phyloP scores from a whole-genome alignment of 2,797 vertebrate genomes.

The Sebastes hubbsi region DNA sequence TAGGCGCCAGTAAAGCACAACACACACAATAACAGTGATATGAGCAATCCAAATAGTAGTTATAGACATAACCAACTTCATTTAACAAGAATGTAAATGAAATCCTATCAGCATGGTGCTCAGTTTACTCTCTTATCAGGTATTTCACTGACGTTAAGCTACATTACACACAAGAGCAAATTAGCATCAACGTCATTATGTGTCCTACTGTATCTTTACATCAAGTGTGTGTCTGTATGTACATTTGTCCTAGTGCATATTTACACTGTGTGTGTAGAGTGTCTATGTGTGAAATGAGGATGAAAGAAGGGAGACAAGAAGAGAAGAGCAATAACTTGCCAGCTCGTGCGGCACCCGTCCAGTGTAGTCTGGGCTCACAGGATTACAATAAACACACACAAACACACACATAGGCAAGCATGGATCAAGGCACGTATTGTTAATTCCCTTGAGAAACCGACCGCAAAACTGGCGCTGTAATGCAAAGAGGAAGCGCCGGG shows the following conservation, averaged over 20 bases:
- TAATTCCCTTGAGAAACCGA: constrained; percentile 66
- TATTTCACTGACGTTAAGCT: constrained; percentile 15
- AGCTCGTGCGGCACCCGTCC: not conserved
- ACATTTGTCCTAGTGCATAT: not conserved
- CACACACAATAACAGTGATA: not conserved
- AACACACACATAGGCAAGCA: constrained; percentile 31
- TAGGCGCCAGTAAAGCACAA: no score
- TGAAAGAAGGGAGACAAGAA: not conserved
- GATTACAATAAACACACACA: constrained; percentile 19
- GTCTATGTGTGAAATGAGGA: not conserved
- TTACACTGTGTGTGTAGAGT: not conserved
- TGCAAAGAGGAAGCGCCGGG: constrained; percentile 78
- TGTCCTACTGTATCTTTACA: constrained; percentile 14
- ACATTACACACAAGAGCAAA: constrained; percentile 34
- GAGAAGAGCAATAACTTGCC: constrained; percentile 3
- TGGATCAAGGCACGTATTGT: constrained; percentile 79
- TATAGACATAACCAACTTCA: not conserved
- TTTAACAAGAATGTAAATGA: constrained; percentile 47
- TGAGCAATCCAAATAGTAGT: not conserved
- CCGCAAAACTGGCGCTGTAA: constrained; percentile 76
- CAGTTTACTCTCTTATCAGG: constrained; percentile 31
- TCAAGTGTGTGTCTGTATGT: not conserved
- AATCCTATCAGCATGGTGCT: constrained; percentile 22
- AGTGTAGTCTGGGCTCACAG: constrained; percentile 12
- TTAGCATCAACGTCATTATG: constrained; percentile 29